phyloP scores from a whole-genome alignment of 2,797 vertebrate genomes.

The Lutjanus argentimaculatus region DNA sequence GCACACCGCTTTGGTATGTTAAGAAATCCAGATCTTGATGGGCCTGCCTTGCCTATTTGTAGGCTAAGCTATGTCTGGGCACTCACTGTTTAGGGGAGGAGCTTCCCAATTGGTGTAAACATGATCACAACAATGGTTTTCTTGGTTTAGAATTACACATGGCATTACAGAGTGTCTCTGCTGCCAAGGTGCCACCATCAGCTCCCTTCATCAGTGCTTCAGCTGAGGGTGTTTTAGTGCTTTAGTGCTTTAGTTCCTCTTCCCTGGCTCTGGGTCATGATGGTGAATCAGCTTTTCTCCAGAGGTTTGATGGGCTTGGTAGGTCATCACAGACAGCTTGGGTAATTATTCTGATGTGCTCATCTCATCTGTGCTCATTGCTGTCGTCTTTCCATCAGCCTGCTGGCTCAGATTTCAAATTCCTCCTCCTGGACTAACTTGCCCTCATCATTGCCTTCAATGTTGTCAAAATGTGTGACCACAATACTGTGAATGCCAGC shows the following conservation, averaged over 20 bases:
- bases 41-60: background rate
- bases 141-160: background rate
- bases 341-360: slow-evolving; percentile 53
- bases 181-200: slow-evolving; percentile 30
- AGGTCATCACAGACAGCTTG: slow-evolving; percentile 41
- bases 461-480: slow-evolving; percentile 51
- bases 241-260: slow-evolving; percentile 11
- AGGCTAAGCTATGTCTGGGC: background rate
- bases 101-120: background rate
- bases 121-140: background rate
- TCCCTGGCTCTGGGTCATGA: slow-evolving; percentile 38
- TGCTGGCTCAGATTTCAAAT: slow-evolving; percentile 48
- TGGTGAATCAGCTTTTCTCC: slow-evolving; percentile 53
- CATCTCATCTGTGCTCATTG: slow-evolving; percentile 50
- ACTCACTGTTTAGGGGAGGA: background rate
- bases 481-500: slow-evolving; percentile 15
- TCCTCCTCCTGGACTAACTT: slow-evolving; percentile 31
- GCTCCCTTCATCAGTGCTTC: slow-evolving; percentile 9
- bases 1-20: background rate
- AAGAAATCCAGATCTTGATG: slow-evolving; percentile 16
- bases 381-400: slow-evolving; percentile 51
- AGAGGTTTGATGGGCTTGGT: slow-evolving; percentile 44
- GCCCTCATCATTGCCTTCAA: slow-evolving; percentile 46
- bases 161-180: background rate
- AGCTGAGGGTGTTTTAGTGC: slow-evolving; percentile 18